Conservation (phyloP, 2,888 invertebrate species). For the Neelides folsomi region DNA sequence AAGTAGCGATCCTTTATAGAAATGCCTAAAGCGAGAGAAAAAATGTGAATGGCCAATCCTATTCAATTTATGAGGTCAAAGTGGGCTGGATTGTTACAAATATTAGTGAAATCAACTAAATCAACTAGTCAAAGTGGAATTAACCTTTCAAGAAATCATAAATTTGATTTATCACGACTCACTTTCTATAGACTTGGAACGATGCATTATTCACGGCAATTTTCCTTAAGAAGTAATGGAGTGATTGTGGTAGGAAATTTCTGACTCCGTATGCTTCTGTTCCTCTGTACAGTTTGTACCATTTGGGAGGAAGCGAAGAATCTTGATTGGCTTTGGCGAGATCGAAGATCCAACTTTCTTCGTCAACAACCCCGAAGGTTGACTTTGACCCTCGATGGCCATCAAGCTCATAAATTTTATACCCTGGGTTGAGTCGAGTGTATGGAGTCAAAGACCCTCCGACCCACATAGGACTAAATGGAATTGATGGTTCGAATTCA, state of each 20-base stretch:
- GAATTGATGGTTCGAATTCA: slow-evolving; percentile 12
- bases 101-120: too few relatives aligned
- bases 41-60: too few relatives aligned
- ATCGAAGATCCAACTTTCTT: slow-evolving; percentile 49
- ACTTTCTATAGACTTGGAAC: too few relatives aligned
- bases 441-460: slow-evolving; percentile 71
- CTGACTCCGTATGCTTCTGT: slow-evolving; percentile 50
- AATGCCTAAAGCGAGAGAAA: too few relatives aligned
- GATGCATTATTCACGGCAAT: too few relatives aligned
- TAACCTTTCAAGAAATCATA: too few relatives aligned
- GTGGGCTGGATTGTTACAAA: too few relatives aligned
- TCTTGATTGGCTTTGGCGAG: slow-evolving; percentile 56
- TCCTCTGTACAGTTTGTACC: slow-evolving; percentile 57
- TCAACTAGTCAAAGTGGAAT: too few relatives aligned
- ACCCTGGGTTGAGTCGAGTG: slow-evolving; percentile 62
- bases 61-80: too few relatives aligned
- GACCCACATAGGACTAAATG: slow-evolving; percentile 16
- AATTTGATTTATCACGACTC: too few relatives aligned
- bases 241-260: slow-evolving; percentile 49
- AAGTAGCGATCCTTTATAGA: too few relatives aligned
- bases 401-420: slow-evolving; percentile 58
- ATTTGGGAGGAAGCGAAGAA: slow-evolving; percentile 48
- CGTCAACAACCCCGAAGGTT: slow-evolving; percentile 22
- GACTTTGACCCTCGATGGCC: slow-evolving; percentile 36
- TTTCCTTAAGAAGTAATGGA: slow-evolving; percentile 43